Base-by-base conservation (phyloP, 2,888 invertebrate genomes). In the Patella ulyssiponensis region DNA sequence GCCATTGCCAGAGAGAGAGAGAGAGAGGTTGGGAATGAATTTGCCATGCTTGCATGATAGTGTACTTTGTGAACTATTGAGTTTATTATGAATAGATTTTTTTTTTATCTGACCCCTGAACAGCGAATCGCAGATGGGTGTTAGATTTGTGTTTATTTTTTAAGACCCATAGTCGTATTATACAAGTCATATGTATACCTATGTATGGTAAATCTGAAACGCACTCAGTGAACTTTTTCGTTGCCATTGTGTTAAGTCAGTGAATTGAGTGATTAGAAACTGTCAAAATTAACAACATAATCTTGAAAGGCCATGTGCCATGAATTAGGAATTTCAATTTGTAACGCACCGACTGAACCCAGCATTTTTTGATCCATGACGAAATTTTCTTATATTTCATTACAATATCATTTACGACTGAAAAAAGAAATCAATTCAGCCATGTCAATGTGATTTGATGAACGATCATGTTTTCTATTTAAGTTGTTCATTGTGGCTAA, bases 191-290 rank as follows among this genome's bases (percentile, higher is more conserved):
- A 64, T 64, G 23, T 64, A 64, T 64, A 64, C 64, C 23, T 64
- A 44, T 44, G 44, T 44, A 44, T 44, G 44, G 44, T 44, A 23
- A 64, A 64, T 64, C 23, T 23, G n/a, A 23, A 20, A 11, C 14
- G 64, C 64, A 64, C 64, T 64, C 64, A 23, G 23, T 64, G 64
- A 64, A 64, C 64, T 23, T 64, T 23, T 64, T 23, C 44, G 44
- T 9, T 64, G 23, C 20, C 64, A 64, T 64, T 64, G 23, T 64
- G 64, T 64, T 64, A 64, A 64, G 64, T 64, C 64, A 64, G 64
- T 64, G 20, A 64, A 64, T 64, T 64, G 64, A 17, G 23, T 64
- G 64, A 64, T 20, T 64, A 23, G 64, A 64, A 64, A 64, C 64
- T 64, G 64, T 64, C 64, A 64, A 64, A 64, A 64, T 64, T 23